Evolutionary conservation across 1,140 invertebrate genomes (phyloP).

Genomic region (Proales similis): DNA sequence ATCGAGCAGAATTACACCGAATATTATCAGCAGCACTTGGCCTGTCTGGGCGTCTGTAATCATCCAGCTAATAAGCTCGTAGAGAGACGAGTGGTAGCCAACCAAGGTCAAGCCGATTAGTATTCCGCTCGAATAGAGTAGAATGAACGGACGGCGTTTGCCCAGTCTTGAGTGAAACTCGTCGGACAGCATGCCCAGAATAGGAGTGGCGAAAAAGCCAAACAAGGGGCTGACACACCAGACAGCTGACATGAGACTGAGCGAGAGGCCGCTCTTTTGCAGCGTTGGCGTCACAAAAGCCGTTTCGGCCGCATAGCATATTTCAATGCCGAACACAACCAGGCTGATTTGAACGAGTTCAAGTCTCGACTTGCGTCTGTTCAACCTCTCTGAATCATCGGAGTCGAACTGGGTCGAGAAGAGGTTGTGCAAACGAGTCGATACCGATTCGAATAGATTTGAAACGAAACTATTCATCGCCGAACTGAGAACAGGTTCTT

Average conservation of each 20-base stretch:
- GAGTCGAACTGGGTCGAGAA: too few relatives aligned
- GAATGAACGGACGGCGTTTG: slow-evolving; percentile 78
- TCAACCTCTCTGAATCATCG: slow-evolving; percentile 1
- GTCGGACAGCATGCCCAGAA: slow-evolving; percentile 84
- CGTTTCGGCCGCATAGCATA: slow-evolving; percentile 91
- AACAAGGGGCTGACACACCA: slow-evolving; percentile 79
- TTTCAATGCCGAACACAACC: slow-evolving; percentile 92
- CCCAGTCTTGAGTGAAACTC: slow-evolving; percentile 71
- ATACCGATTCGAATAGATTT: too few relatives aligned
- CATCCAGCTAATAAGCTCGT: too few relatives aligned
- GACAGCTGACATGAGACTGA: slow-evolving; percentile 80
- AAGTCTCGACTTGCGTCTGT: slow-evolving; percentile 66
- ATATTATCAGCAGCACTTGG: background rate
- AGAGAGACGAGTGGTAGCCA: too few relatives aligned
- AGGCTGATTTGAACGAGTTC: slow-evolving; percentile 80
- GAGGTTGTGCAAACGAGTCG: too few relatives aligned
- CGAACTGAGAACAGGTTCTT: too few relatives aligned
- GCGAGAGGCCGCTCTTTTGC: slow-evolving; percentile 83
- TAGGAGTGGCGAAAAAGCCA: slow-evolving; percentile 83
- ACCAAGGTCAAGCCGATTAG: slow-evolving; percentile 55
- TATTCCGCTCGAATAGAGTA: slow-evolving; percentile 77
- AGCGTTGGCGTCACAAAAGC: slow-evolving; percentile 90
- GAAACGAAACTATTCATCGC: too few relatives aligned
- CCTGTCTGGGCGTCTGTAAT: background rate
- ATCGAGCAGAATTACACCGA: slow-evolving; percentile 84